phyloP scores from a whole-genome alignment of 2,113 vertebrate species.

The Siniperca knerii region DNA sequence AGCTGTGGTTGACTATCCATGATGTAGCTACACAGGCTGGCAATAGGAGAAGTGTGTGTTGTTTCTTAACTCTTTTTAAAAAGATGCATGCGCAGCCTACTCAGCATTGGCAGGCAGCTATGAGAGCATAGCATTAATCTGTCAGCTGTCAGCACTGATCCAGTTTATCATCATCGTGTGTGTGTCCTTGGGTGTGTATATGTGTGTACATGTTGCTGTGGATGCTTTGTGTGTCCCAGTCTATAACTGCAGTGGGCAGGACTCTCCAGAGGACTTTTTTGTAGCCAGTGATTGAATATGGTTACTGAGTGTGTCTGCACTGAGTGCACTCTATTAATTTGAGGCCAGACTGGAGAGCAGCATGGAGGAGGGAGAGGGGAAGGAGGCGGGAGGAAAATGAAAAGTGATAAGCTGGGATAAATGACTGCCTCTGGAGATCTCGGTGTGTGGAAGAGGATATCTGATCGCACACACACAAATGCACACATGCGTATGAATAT shows the following conservation, averaged over 20 bases:
- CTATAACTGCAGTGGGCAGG: conserved; percentile 47
- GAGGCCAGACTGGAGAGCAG: conserved; percentile 62
- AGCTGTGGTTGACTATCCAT: not conserved
- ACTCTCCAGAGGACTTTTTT: conserved; percentile 62
- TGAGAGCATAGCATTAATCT: conserved; percentile 73
- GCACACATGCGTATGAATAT: conserved; percentile 5
- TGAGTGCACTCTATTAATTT: conserved; percentile 83
- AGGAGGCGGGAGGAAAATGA: conserved; percentile 65
- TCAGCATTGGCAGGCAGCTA: conserved; percentile 56
- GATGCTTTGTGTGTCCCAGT: not conserved
- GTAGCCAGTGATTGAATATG: conserved; percentile 69
- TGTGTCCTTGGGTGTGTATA: not conserved
- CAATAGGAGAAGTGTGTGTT: conserved; percentile 8
- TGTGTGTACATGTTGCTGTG: conserved; percentile 21
- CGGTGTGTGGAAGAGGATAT: conserved; percentile 49
- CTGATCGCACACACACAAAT: conserved; percentile 35
- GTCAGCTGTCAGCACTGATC: conserved; percentile 73
- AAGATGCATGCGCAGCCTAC: conserved; percentile 35
- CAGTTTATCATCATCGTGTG: conserved; percentile 48
- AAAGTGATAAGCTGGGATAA: conserved; percentile 70
- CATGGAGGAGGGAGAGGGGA: conserved; percentile 38
- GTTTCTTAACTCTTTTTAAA: conserved; percentile 40
- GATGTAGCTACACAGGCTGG: not conserved
- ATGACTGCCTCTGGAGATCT: conserved; percentile 63
- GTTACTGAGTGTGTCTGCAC: conserved; percentile 63